Evolutionary conservation across 1,140 invertebrate genomes (phyloP).

Genomic region (Drosophila suzukii): DNA sequence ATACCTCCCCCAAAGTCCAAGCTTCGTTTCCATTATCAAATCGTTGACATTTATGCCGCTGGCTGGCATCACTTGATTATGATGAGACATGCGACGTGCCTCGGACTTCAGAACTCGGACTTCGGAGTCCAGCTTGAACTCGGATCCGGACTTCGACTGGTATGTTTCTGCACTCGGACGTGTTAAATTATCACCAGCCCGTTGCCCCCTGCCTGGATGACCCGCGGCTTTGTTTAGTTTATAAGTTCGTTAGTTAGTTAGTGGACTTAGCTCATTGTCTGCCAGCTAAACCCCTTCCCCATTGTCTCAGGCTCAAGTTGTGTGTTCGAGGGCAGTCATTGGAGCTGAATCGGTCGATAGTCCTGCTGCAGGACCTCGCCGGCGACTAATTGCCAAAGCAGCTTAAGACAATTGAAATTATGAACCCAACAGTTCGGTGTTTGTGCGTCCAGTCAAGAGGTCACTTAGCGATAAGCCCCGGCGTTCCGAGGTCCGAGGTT

Average conservation of each 20-base stretch:
- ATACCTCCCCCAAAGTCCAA: constrained; percentile 2
- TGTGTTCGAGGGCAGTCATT: constrained; percentile 34
- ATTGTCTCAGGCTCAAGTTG: background rate
- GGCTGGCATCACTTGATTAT: constrained; percentile 77
- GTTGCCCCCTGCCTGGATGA: constrained; percentile 23
- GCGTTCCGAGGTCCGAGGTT: constrained; percentile 2
- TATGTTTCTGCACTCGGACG: constrained; percentile 43
- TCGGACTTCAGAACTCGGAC: constrained; percentile 14
- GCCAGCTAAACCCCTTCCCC: constrained; percentile 12
- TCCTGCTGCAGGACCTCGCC: constrained; percentile 19
- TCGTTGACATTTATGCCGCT: constrained; percentile 81
- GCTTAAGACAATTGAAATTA: constrained; percentile 80
- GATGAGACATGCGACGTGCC: constrained; percentile 63
- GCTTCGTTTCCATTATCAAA: constrained; percentile 71
- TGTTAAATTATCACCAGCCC: constrained; percentile 68
- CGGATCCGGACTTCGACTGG: constrained; percentile 2
- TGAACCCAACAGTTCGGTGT: constrained; percentile 44
- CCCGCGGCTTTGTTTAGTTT: constrained; percentile 75
- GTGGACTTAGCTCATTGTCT: constrained; percentile 46
- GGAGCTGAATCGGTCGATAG: constrained; percentile 60
- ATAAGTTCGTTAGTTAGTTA: constrained; percentile 74
- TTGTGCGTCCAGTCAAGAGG: constrained; percentile 49
- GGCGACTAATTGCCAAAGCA: constrained; percentile 67
- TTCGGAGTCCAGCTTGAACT: background rate
- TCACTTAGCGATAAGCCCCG: constrained; percentile 64